phyloP scores from a whole-genome alignment of 2,888 invertebrate species.

The Anoncus sp. region DNA sequence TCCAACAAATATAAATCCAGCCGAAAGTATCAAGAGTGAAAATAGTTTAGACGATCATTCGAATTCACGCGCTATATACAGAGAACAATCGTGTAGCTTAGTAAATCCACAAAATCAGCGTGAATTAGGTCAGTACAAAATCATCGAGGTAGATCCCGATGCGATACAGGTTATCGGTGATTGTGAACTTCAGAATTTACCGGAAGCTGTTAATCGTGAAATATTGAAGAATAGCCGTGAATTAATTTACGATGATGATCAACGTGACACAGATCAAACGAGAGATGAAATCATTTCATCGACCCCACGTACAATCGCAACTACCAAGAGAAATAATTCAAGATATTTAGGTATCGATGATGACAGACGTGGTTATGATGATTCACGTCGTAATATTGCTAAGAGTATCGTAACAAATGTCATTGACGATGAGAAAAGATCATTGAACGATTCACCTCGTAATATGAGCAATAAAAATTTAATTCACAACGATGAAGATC shows the following conservation, averaged over 20 bases:
- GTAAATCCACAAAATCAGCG: constrained; percentile 60
- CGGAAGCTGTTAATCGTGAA: constrained; percentile 75
- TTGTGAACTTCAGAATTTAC: constrained; percentile 72
- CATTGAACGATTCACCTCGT: constrained; percentile 69
- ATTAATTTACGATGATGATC: constrained; percentile 73
- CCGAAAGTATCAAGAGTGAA: constrained; percentile 72
- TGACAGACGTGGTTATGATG: constrained; percentile 71
- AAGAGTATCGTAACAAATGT: constrained; percentile 32
- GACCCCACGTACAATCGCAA: constrained; percentile 23
- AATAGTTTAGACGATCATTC: constrained; percentile 73
- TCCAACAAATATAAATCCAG: constrained; percentile 61
- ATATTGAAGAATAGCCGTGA: constrained; percentile 76
- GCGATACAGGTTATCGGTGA: constrained; percentile 76
- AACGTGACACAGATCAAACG: constrained; percentile 56
- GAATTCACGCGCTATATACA: constrained; percentile 61
- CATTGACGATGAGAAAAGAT: constrained; percentile 70
- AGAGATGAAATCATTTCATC: constrained; percentile 63
- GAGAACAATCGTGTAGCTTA: constrained; percentile 61
- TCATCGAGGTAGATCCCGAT: constrained; percentile 72
- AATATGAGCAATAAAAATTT: constrained; percentile 62
- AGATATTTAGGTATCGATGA: constrained; percentile 67
- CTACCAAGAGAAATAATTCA: constrained; percentile 41
- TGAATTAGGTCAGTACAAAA: constrained; percentile 65
- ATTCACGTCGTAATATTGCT: constrained; percentile 67
- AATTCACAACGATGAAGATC: constrained; percentile 60